phyloP scores from a whole-genome alignment of 2,888 invertebrate genomes.

The Cryptosula pallasiana region DNA sequence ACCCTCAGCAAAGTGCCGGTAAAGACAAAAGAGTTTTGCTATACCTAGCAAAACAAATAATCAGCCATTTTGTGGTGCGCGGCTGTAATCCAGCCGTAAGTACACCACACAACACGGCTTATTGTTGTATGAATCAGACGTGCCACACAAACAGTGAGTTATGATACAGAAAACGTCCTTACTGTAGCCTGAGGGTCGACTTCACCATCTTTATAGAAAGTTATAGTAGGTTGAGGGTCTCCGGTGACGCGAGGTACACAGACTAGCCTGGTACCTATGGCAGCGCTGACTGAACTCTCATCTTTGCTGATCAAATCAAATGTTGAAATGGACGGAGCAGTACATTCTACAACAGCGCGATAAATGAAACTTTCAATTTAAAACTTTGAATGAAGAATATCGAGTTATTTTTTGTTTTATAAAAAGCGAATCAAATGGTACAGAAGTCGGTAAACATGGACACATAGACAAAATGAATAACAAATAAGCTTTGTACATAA shows the following conservation, averaged over 20 bases:
- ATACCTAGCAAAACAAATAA: too few relatives aligned
- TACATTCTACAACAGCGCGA: neutral
- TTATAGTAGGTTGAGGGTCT: neutral
- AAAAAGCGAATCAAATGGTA: too few relatives aligned
- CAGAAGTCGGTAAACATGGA: neutral
- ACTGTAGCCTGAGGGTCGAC: slow-evolving; percentile 3
- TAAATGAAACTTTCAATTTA: neutral
- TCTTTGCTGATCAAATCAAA: neutral
- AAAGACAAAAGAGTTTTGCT: too few relatives aligned
- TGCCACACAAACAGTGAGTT: too few relatives aligned
- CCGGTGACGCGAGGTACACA: neutral
- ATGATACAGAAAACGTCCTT: too few relatives aligned
- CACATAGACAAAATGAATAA: neutral
- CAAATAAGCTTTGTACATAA: neutral
- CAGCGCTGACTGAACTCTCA: neutral
- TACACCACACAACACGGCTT: too few relatives aligned
- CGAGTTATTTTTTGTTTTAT: too few relatives aligned
- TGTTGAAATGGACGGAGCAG: neutral
- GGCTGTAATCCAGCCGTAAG: too few relatives aligned
- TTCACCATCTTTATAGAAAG: slow-evolving; percentile 16
- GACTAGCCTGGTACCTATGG: neutral
- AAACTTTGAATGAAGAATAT: too few relatives aligned
- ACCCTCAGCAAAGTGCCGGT: too few relatives aligned
- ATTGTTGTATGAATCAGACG: too few relatives aligned
- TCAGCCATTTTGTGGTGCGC: too few relatives aligned